A percentile compares a stretch with the other conserved stretches of the same genome.
Conservation (phyloP, 2,797 vertebrate genomes). For the Anguilla megastoma region DNA sequence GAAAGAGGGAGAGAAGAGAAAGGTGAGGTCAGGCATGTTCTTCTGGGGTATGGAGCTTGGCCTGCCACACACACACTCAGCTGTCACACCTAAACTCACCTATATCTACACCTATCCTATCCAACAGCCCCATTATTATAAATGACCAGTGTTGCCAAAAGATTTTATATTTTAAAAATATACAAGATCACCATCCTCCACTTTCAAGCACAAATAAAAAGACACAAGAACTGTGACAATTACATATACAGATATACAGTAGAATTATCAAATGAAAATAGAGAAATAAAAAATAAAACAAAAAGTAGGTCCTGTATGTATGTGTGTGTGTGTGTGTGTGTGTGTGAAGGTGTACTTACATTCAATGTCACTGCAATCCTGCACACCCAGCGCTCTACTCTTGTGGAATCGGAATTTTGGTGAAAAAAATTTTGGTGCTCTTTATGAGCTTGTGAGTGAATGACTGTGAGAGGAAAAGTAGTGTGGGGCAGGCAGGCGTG, state of each 20-base stretch:
- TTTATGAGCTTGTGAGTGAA: slow-evolving; percentile 99
- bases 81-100: slow-evolving; percentile 22
- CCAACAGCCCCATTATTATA: background rate
- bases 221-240: too few species aligned
- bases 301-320: slow-evolving; percentile 17
- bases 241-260: too few species aligned
- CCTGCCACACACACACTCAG: slow-evolving; percentile 47
- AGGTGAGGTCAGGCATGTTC: slow-evolving; percentile 83
- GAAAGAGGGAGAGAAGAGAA: slow-evolving; percentile 64
- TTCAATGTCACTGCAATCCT: slow-evolving; percentile 94
- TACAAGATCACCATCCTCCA: background rate
- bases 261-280: too few species aligned
- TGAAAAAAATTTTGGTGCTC: slow-evolving; percentile 99
- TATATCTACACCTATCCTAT: slow-evolving; percentile 20
- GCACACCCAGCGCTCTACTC: slow-evolving; percentile 96
- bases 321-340: slow-evolving; percentile 38
- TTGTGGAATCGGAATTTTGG: slow-evolving; percentile 99
- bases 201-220: background rate
- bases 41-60: slow-evolving; percentile 72
- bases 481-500: slow-evolving; percentile 91
- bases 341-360: slow-evolving; percentile 85
- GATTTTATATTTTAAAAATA: background rate
- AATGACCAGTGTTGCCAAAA: background rate
- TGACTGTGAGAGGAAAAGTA: slow-evolving; percentile 98
- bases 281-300: too few species aligned